Percentiles rank a stretch among this genome's conserved stretches.
phyloP scores from a whole-genome alignment of 92 coral and sea anemone genomes.

The Siderastrea radians region DNA sequence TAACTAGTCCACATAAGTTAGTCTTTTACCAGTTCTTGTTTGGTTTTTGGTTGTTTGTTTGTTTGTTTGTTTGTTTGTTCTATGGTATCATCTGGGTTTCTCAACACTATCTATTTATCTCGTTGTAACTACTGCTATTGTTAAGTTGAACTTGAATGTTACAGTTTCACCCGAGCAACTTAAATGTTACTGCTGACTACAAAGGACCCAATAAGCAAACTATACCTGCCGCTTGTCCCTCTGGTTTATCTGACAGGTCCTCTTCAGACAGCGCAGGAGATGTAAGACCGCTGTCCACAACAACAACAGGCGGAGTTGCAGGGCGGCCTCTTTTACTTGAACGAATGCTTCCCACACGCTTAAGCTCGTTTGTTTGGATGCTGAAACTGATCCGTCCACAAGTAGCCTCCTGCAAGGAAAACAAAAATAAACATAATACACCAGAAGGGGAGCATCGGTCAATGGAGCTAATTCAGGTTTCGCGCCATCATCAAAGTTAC shows the following conservation, averaged over 20 bases:
- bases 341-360: conserved; percentile 71
- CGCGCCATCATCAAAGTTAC: neutral
- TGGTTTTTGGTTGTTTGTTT: too few species aligned
- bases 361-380: conserved; percentile 78
- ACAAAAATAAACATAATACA: too few species aligned
- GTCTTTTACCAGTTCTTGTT: too few species aligned
- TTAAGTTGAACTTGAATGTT: too few species aligned
- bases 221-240: conserved; percentile 50
- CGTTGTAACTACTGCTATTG: too few species aligned
- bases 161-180: too few species aligned
- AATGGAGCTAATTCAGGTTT: neutral
- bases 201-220: neutral
- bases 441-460: too few species aligned
- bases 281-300: conserved; percentile 68
- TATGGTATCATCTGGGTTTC: too few species aligned
- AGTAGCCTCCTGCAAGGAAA: conserved; percentile 78
- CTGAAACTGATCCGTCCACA: conserved; percentile 92
- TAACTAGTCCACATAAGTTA: too few species aligned
- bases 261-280: conserved; percentile 86
- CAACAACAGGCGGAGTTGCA: conserved; percentile 67
- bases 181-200: too few species aligned
- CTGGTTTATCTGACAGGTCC: conserved; percentile 86
- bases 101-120: too few species aligned
- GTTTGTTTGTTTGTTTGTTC: too few species aligned
- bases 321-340: conserved; percentile 84